Base-by-base conservation (phyloP, 2,113 vertebrate species). In the Macaca nemestrina region DNA sequence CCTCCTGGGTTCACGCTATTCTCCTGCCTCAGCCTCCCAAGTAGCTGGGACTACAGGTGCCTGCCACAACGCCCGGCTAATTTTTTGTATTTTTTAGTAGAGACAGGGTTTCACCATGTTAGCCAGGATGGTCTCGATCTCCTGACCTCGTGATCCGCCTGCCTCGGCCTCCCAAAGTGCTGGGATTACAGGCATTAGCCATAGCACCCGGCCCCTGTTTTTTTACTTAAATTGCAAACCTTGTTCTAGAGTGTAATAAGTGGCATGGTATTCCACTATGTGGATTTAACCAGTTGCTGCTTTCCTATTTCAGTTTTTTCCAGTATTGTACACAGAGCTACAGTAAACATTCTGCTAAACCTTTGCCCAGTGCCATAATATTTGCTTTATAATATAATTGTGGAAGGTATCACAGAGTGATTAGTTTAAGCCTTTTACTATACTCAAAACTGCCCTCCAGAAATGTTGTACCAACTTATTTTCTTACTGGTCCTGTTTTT, bases 381-480 rank as follows among this genome's bases (percentile, higher is more conserved):
- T 80, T 70, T 96, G 86, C 25, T 94, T 89, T 81, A 61, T 86
- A 89, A 64, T 85, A 75, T 89, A 82, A 40, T 87, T 57, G n/a
- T 94, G 17, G 35, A 93, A 88, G 35, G 23, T 17, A 73, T 87
- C 20, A 67, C 40, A 83, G 38, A 9, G 16, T 78, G 35, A 85
- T 13, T 85, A 45, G 84, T 85, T 84, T 88, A 88, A 52, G 23
- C 57, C 23, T 96, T 96, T 81, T 92, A 85, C 30, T 48, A 25
- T 95, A 8, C 90, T 35, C 27, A 85, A 84, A 80, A 68, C 79
- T 88, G 16, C 5, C 40, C 25, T 83, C 75, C 7, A 79, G 82
- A 94, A 96, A 80, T n/a, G 14, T 82, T 20, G 27, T 88, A 72
- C 38, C 45, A 52, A 17, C 23, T 84, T 55, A 20, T 55, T 93